Evolutionary conservation across 1,140 invertebrate genomes (phyloP), one percentile per base, ranked within the genome.

Genomic region (Steinernema khuongi): DNA sequence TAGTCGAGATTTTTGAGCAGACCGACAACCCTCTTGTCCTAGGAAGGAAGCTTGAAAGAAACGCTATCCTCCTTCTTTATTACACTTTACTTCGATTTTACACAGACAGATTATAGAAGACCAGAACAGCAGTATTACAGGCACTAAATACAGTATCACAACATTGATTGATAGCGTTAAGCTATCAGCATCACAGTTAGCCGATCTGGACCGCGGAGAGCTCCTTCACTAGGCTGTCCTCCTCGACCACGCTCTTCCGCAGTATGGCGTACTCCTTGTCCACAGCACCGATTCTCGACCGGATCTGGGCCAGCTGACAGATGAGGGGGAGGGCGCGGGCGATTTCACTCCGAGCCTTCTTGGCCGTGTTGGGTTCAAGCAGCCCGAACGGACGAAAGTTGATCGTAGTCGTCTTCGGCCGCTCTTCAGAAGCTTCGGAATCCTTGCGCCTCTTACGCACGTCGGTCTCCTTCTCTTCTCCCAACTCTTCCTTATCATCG

Each of bases 371-470:
- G 4, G 50, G 50, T 60, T 60, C 50, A 22, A 60, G 22, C 4
- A 60, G 50, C 4, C 50, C 50, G 19, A 60, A 60, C 50, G 50
- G 50, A 14, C 50, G 50, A 26, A 60, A 60, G 19, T 60, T 60
- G 50, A 60, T 60, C 11, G 50, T 60, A 7, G 50, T 60, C 50
- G 4, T 60, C 50, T 60, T 60, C 4, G 50, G 50, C 50, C 26
- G 11, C 50, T 22, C 2, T 60, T 26, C 22, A 4, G 14, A n/a
- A n/a, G 14, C 50, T 14, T 60, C 22, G 7, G 11, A 60, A 4
- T 60, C 19, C 50, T 60, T 60, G 14, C 22, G 11, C 7, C 19
- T 60, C 50, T 60, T 60, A 14, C 11, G 50, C 14, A 60, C 19
- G 14, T 14, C 19, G 11, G 7, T 60, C 50, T 26, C 26, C 19